Evolutionary conservation across 92 coral and sea anemone species (phyloP), one percentile per base, ranked within the genome.

Genomic region (Siderastrea radians): DNA sequence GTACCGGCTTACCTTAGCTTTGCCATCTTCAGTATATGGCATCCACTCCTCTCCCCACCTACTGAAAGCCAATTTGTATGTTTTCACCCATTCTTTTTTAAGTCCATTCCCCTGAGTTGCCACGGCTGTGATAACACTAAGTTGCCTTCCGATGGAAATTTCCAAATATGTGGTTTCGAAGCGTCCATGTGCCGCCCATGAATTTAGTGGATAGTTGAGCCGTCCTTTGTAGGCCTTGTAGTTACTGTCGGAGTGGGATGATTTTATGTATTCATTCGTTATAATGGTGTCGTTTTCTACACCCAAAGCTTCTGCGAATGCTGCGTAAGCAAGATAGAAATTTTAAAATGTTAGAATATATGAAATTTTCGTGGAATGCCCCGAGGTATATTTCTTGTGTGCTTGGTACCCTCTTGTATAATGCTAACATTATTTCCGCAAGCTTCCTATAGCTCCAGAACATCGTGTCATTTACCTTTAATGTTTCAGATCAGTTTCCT

Each of bases 41-140:
- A 66, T 80, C 94, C 94, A 91, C 49, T 86, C 94, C 13, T 90
- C 88, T 9, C 89, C 94, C 58, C 89, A 77, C 1, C 57, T 49
- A 63, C 90, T 91, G 88, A 75, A 91, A 45, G 81, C 59, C 64
- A 91, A 53, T 15, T 51, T 77, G 65, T 91, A 91, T 11, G 46
- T 61, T 17, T 46, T 60, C 44, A 87, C 88, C 94, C 94, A 91
- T 19, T 87, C 88, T 11, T 76, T 8, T 16, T 12, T 63, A 17
- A 14, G 3, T 11, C 49, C 49, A 4, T 16, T 64, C 14, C 94
- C 94, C 68, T 91, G 94, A 5, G 94, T 91, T 16, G 94, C 94
- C 54, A 91, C 77, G 50, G 94, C 94, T 6, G 94, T 86, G 12
- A 91, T 75, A 9, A 79, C 52, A 16, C 89, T 86, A 65, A 91